Evolutionary conservation across 2,888 invertebrate species (phyloP).

Genomic region (Subacronicta megacephala): DNA sequence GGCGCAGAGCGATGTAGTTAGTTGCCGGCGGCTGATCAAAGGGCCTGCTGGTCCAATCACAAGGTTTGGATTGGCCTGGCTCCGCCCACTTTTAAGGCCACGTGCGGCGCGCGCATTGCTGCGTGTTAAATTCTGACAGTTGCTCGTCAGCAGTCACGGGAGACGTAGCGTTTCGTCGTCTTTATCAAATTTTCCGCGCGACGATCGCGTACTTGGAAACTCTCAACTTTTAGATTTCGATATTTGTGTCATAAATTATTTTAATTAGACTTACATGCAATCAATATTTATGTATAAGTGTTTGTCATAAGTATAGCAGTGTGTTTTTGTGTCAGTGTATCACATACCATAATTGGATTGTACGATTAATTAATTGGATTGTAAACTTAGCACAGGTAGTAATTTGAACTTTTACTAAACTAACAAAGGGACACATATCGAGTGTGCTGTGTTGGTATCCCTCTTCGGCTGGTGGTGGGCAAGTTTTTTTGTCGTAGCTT

Average conservation of each 20-base stretch:
- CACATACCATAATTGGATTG: constrained; percentile 61
- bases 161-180: constrained; percentile 50
- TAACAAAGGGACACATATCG: constrained; percentile 57
- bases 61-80: constrained; percentile 60
- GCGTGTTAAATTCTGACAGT: constrained; percentile 76
- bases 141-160: constrained; percentile 63
- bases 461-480: constrained; percentile 72
- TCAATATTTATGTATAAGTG: constrained; percentile 28
- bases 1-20: constrained; percentile 87
- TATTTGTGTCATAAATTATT: constrained; percentile 19
- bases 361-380: constrained; percentile 58
- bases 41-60: constrained; percentile 76
- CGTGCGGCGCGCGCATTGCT: constrained; percentile 87
- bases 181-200: constrained; percentile 53
- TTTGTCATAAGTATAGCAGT: constrained; percentile 25
- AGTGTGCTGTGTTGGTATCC: constrained; percentile 62
- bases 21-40: constrained; percentile 88
- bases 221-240: constrained; percentile 50
- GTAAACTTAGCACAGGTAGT: constrained; percentile 56
- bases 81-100: constrained; percentile 80
- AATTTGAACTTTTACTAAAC: constrained; percentile 61
- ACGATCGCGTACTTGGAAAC: constrained; percentile 67
- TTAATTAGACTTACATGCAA: constrained; percentile 12
- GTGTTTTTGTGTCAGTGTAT: constrained; percentile 56
- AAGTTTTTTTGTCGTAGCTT: constrained; percentile 73